Evolutionary conservation across 2,113 vertebrate genomes (phyloP).

Genomic region (Sturnus vulgaris): DNA sequence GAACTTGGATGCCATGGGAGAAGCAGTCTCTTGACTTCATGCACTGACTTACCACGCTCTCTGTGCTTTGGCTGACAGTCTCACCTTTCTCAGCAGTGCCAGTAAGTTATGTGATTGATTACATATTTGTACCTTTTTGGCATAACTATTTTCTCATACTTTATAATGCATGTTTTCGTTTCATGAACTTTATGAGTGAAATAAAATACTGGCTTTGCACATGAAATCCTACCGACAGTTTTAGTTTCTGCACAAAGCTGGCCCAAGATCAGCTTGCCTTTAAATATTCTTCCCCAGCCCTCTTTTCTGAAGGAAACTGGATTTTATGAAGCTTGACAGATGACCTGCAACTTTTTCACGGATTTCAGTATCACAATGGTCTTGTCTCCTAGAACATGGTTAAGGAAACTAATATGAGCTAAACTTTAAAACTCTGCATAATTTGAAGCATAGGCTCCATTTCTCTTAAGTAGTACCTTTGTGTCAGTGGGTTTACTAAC

Average conservation of each 20-base stretch:
- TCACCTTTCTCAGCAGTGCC: neutral
- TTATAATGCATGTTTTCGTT: neutral
- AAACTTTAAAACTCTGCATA: neutral
- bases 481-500: neutral
- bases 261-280: neutral
- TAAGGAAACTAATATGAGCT: neutral
- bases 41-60: neutral
- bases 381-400: neutral
- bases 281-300: neutral
- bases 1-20: neutral
- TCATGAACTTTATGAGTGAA: neutral
- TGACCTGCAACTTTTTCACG: neutral
- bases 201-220: neutral
- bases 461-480: neutral
- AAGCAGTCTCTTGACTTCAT: neutral
- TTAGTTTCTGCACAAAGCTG: neutral
- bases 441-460: neutral
- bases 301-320: neutral
- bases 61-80: neutral
- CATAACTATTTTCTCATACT: neutral
- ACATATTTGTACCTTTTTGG: neutral
- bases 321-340: neutral
- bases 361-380: neutral
- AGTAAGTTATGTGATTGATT: neutral
- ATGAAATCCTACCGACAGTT: neutral